Conservation (phyloP, 2,888 invertebrate genomes). For the Acleris sparsana region DNA sequence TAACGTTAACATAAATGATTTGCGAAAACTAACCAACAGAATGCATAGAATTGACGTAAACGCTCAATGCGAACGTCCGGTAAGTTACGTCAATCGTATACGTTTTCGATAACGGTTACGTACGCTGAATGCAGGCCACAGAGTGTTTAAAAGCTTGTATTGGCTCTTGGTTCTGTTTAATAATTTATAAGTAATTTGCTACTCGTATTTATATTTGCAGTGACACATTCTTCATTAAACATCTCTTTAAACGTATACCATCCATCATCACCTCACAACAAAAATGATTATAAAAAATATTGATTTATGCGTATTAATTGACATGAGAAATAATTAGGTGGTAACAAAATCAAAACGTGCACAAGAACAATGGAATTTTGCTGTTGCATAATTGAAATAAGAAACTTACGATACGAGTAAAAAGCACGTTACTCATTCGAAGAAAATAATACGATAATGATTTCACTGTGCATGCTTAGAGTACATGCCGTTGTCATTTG, state of each 20-base stretch:
- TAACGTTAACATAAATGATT: no score
- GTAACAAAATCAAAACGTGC: slow-evolving; percentile 50
- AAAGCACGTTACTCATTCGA: slow-evolving; percentile 37
- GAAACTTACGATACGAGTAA: slow-evolving; percentile 17
- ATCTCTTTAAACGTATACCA: not conserved
- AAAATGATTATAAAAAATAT: slow-evolving; percentile 30
- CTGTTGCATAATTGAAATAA: slow-evolving; percentile 50
- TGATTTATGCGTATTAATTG: slow-evolving; percentile 37
- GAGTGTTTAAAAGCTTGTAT: no score
- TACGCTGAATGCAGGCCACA: no score
- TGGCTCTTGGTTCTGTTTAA: no score
- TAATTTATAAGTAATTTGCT: no score
- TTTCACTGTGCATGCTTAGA: slow-evolving; percentile 27
- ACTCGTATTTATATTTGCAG: no score
- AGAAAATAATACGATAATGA: slow-evolving; percentile 15
- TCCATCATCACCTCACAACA: slow-evolving; percentile 15
- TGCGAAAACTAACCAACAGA: no score
- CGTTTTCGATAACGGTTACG: no score
- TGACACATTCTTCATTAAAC: not conserved
- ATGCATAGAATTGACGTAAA: no score
- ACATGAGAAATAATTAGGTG: slow-evolving; percentile 40
- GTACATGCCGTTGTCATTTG: slow-evolving; percentile 30
- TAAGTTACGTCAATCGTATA: no score
- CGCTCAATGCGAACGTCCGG: no score
- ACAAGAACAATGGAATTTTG: slow-evolving; percentile 48